phyloP scores from a whole-genome alignment of 2,113 vertebrate genomes.

The Pygoscelis adeliae region DNA sequence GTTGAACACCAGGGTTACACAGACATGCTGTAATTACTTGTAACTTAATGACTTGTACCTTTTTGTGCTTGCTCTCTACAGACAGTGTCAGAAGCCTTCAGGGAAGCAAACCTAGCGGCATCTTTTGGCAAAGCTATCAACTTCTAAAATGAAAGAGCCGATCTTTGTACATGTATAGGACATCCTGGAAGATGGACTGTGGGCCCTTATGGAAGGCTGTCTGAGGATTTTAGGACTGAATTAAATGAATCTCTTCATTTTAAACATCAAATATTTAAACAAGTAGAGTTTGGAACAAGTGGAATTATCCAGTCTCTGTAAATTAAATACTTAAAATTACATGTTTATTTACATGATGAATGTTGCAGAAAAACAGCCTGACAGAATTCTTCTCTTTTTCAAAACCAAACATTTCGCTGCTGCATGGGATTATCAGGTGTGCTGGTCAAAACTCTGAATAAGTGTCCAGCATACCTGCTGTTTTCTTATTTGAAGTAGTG shows the following conservation, averaged over 20 bases:
- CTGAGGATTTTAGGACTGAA: conserved; percentile 64
- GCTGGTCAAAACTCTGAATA: background rate
- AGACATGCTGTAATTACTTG: background rate
- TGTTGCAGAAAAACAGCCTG: conserved; percentile 42
- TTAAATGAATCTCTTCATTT: conserved; percentile 50
- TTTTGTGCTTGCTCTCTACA: conserved; percentile 68
- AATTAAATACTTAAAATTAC: conserved; percentile 51
- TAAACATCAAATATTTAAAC: conserved; percentile 65
- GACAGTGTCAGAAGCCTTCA: conserved; percentile 98
- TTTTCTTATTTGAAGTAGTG: conserved; percentile 35
- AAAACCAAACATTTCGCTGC: conserved; percentile 12
- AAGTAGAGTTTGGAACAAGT: conserved; percentile 56
- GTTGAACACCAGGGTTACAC: background rate
- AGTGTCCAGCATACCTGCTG: background rate
- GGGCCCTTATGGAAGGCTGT: conserved; percentile 43
- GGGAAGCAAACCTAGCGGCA: conserved; percentile 97
- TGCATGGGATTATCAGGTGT: conserved; percentile 13
- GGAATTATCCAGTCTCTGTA: conserved; percentile 56
- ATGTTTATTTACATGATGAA: conserved; percentile 45
- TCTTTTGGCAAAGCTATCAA: conserved; percentile 98
- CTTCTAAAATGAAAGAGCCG: conserved; percentile 80
- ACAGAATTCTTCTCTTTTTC: background rate
- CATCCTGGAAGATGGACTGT: conserved; percentile 47
- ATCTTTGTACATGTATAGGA: conserved; percentile 23
- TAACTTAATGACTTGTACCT: background rate